Conservation (phyloP, 1,140 invertebrate genomes). For the Drosophila elegans region DNA sequence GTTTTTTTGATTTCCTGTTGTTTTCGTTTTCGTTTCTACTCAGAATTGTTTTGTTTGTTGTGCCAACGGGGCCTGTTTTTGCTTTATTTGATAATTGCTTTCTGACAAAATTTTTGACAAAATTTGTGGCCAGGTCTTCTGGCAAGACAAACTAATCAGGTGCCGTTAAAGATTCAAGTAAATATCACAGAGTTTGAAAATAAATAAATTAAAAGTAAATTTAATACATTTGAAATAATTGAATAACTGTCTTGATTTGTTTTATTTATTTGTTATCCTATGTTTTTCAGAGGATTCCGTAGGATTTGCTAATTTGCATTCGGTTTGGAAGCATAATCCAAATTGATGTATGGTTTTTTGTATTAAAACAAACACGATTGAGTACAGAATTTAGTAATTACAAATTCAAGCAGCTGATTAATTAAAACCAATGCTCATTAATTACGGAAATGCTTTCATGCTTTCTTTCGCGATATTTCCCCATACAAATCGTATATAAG, state of each 20-base stretch:
- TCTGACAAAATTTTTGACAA: constrained; percentile 40
- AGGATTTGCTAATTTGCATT: neutral
- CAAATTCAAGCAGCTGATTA: constrained; percentile 22
- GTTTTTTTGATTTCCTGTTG: constrained; percentile 45
- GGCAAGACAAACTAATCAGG: neutral
- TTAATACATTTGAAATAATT: too few relatives aligned
- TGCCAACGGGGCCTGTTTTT: constrained; percentile 19
- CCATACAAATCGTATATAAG: too few relatives aligned
- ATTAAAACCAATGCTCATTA: constrained; percentile 29
- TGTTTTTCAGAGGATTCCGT: too few relatives aligned
- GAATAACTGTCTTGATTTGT: too few relatives aligned
- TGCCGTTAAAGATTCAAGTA: neutral
- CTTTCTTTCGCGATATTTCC: too few relatives aligned
- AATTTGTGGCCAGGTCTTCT: neutral
- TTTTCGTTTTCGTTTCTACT: constrained; percentile 13
- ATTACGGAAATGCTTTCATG: constrained; percentile 21
- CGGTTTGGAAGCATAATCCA: neutral
- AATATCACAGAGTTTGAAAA: neutral
- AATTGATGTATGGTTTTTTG: neutral
- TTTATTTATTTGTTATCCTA: too few relatives aligned
- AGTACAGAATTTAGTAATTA: constrained; percentile 15
- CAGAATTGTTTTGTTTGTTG: constrained; percentile 27
- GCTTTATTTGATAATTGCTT: constrained; percentile 62
- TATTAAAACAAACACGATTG: constrained; percentile 11
- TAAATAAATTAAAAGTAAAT: too few relatives aligned